Conservation (phyloP, 1,140 invertebrate genomes). For the Plutomurus gul region DNA sequence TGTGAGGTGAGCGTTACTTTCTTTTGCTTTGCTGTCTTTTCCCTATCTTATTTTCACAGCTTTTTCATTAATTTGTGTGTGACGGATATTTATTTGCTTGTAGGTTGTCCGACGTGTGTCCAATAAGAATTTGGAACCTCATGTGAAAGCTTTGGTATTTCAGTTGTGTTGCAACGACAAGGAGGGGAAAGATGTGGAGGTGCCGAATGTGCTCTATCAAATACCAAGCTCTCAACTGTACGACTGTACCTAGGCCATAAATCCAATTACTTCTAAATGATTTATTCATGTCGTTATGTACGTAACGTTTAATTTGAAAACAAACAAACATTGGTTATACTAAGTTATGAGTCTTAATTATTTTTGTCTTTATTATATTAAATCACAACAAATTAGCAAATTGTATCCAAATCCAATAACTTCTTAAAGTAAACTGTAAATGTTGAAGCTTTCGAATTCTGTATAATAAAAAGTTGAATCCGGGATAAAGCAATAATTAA, state of each 20-base stretch:
- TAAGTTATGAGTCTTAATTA: no score
- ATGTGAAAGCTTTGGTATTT: slow-evolving; percentile 91
- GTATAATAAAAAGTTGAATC: neutral
- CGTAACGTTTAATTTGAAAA: neutral
- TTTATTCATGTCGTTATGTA: neutral
- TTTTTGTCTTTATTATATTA: neutral
- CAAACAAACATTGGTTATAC: no score
- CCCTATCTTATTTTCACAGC: neutral
- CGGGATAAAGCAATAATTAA: neutral
- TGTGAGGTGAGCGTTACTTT: slow-evolving; percentile 37
- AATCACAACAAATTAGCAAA: no score
- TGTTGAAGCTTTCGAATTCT: neutral
- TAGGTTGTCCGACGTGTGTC: slow-evolving; percentile 93
- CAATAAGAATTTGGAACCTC: slow-evolving; percentile 87
- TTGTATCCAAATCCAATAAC: no score
- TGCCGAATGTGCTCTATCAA: slow-evolving; percentile 95
- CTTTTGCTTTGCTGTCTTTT: neutral
- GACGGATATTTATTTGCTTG: neutral
- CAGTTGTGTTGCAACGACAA: slow-evolving; percentile 90
- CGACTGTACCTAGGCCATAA: no score
- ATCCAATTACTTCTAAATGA: neutral
- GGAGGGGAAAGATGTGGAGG: slow-evolving; percentile 94
- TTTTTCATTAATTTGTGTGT: neutral
- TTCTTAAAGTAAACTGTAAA: no score
- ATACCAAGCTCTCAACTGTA: slow-evolving; percentile 63